phyloP scores from a whole-genome alignment of 2,888 invertebrate genomes.

The Nysson spinosus region DNA sequence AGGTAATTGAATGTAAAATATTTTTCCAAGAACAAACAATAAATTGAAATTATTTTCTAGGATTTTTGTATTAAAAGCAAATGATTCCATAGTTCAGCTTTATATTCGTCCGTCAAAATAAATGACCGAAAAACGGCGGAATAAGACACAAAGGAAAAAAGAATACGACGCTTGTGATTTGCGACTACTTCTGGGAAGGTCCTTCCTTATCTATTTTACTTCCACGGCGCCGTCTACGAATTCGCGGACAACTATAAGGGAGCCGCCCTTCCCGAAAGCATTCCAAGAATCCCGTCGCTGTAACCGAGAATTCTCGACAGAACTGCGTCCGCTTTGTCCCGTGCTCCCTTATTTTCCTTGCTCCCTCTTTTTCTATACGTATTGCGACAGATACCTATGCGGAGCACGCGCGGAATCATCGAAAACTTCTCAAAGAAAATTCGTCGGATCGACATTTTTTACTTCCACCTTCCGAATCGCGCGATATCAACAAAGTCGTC shows the following conservation, averaged over 20 bases:
- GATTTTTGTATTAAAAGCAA: no score
- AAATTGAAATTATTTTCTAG: no score
- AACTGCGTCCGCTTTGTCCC: slow-evolving; percentile 10
- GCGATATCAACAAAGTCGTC: no score
- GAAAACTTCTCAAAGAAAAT: slow-evolving; percentile 2
- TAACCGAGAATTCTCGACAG: slow-evolving; percentile 35
- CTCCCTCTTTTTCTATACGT: slow-evolving; percentile 6
- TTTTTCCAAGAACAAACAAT: no score
- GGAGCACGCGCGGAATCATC: slow-evolving; percentile 16
- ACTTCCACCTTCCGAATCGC: neutral
- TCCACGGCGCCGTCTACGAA: slow-evolving; percentile 27
- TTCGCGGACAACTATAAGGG: slow-evolving; percentile 13
- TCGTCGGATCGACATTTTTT: slow-evolving; percentile 5
- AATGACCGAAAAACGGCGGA: no score
- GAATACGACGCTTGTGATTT: slow-evolving; percentile 30
- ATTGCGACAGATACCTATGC: neutral
- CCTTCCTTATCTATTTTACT: slow-evolving; percentile 11
- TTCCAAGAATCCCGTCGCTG: slow-evolving; percentile 51
- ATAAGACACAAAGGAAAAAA: neutral
- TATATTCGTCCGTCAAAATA: no score
- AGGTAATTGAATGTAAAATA: no score
- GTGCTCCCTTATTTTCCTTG: slow-evolving; percentile 24
- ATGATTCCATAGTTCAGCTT: no score
- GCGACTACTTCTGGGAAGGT: slow-evolving; percentile 8
- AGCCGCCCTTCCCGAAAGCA: slow-evolving; percentile 37